Percentiles rank a stretch among this genome's conserved stretches.
Evolutionary conservation across 2,797 vertebrate genomes (phyloP).

Genomic region (Scyliorhinus canicula): DNA sequence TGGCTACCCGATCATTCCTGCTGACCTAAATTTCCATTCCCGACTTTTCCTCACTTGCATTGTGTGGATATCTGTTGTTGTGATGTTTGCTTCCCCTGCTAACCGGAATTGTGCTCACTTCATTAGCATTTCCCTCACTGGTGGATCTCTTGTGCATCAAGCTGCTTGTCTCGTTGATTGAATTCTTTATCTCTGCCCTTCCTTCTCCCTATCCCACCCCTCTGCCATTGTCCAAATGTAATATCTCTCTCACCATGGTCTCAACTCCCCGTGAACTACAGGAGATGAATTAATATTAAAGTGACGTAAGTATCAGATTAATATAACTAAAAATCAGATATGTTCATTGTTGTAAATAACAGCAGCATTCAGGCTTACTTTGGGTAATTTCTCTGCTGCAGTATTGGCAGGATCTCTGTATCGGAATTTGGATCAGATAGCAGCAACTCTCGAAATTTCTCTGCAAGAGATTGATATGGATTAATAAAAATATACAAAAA

Average conservation of each 20-base stretch:
- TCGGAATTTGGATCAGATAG: constrained; percentile 64
- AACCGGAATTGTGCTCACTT: background rate
- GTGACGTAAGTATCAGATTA: background rate
- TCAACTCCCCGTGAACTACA: background rate
- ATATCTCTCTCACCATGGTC: background rate
- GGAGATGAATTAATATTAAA: background rate
- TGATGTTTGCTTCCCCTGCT: background rate
- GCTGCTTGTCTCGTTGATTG: background rate
- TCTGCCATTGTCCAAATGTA: background rate
- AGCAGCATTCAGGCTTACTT: constrained; percentile 66
- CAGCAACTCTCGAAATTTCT: constrained; percentile 75
- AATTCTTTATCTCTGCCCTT: background rate
- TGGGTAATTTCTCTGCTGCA: constrained; percentile 80
- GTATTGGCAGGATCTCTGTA: constrained; percentile 78
- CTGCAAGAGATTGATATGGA: constrained; percentile 57
- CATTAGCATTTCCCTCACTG: background rate
- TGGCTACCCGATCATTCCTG: background rate
- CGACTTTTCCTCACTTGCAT: background rate
- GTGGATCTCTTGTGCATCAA: background rate
- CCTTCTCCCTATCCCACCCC: background rate
- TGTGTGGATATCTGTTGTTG: background rate
- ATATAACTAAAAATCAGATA: background rate
- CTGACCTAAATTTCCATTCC: background rate
- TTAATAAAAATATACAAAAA: background rate
- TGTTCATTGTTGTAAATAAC: background rate